These are phyloP conservation scores for Pristionchus japonicus DNA, from an alignment of 2,888 invertebrate genomes.

Conservation along the genomic window DNA sequence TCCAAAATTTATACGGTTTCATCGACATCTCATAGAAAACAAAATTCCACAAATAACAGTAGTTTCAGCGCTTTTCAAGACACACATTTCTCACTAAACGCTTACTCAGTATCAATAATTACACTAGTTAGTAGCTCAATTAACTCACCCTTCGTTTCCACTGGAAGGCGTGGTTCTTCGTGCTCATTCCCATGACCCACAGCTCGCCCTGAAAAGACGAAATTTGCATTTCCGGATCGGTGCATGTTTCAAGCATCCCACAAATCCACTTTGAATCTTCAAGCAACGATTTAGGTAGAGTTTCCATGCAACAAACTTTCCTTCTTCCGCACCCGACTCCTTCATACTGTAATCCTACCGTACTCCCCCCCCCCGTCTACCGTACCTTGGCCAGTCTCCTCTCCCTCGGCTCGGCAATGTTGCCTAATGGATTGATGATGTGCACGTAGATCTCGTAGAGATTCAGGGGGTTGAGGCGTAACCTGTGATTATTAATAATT, in stretches of 20 bases:
- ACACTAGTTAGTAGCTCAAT: too few relatives aligned
- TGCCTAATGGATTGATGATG: not conserved
- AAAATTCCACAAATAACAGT: not conserved
- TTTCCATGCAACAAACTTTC: too few relatives aligned
- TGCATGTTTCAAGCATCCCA: not conserved
- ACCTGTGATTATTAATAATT: not conserved
- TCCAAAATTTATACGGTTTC: too few relatives aligned
- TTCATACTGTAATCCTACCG: not conserved
- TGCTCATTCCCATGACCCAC: slow-evolving; percentile 36
- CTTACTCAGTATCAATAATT: too few relatives aligned
- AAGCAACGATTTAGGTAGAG: too few relatives aligned
- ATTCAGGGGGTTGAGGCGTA: slow-evolving; percentile 12
- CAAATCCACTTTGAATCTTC: not conserved
- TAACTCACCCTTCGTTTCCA: not conserved
- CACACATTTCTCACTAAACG: too few relatives aligned
- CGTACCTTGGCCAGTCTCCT: not conserved
- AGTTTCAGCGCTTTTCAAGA: too few relatives aligned
- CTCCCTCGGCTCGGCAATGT: not conserved
- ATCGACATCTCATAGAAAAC: too few relatives aligned
- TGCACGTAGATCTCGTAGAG: slow-evolving; percentile 21
- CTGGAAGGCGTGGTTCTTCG: not conserved
- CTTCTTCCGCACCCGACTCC: too few relatives aligned
- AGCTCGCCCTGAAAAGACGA: not conserved
- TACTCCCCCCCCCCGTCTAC: not conserved
- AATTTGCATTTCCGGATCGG: not conserved